phyloP scores from a whole-genome alignment of 2,113 vertebrate species.

The Meles meles region DNA sequence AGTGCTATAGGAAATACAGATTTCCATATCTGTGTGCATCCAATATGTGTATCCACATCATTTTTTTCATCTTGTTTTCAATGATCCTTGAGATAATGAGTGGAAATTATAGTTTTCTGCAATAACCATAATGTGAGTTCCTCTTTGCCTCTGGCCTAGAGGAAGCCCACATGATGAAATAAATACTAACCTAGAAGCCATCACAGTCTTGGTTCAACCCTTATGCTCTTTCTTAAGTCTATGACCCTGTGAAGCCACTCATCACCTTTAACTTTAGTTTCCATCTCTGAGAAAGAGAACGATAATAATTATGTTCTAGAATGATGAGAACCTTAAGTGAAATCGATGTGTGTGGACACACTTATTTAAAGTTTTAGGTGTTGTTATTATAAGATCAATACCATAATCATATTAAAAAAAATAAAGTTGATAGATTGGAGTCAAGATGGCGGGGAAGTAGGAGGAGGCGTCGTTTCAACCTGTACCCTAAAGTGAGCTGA shows the following conservation, averaged over 20 bases:
- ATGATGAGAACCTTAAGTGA: neutral
- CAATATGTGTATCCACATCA: no score
- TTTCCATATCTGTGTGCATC: neutral
- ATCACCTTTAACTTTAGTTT: neutral
- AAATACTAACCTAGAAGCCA: neutral
- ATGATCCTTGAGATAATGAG: neutral
- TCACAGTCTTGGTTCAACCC: neutral
- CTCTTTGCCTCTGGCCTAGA: neutral
- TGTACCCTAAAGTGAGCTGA: no score
- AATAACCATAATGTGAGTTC: neutral
- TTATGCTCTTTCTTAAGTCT: neutral
- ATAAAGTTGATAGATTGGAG: no score
- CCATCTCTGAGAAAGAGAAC: neutral
- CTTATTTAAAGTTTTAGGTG: neutral
- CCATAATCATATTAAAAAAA: no score
- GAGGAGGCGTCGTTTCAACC: no score
- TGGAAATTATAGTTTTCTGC: neutral
- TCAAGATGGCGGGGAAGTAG: no score
- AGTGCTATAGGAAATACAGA: neutral
- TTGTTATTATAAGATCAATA: no score
- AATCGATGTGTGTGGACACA: neutral
- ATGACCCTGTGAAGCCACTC: neutral
- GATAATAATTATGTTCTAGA: neutral
- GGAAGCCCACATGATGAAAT: neutral
- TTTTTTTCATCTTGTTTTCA: conserved; percentile 14